A percentile compares a stretch with the other conserved stretches of the same genome.
These are phyloP conservation scores for Imbricaverruca yamaguchii DNA, from an alignment of 2,888 invertebrate genomes.

Conservation along the genomic window DNA sequence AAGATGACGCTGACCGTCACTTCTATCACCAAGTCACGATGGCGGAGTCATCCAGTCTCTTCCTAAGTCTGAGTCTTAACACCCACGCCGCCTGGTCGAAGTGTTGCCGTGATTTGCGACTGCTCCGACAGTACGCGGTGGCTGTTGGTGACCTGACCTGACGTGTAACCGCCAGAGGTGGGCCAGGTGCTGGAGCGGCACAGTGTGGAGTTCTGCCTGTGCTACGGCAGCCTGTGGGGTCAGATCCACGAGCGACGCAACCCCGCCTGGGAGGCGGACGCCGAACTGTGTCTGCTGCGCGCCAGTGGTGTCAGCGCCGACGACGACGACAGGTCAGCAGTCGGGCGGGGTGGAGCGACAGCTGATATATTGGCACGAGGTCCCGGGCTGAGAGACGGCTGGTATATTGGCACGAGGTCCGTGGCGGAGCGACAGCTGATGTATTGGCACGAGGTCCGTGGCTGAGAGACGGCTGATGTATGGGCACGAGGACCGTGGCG, in stretches of 20 bases:
- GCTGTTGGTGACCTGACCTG: background rate
- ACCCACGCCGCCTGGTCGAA: no score
- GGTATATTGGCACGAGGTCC: no score
- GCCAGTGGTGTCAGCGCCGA: conserved; percentile 46
- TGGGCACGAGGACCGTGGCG: background rate
- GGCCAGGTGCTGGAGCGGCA: conserved; percentile 40
- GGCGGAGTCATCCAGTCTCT: no score
- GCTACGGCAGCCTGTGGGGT: conserved; percentile 52
- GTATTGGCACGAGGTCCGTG: no score
- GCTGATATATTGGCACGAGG: no score
- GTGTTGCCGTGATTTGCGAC: no score
- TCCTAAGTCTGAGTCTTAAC: no score
- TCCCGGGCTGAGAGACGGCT: no score
- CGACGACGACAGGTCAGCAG: conserved; percentile 36
- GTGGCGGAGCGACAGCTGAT: background rate
- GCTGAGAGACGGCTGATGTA: no score
- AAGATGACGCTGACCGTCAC: no score
- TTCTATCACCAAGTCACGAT: no score
- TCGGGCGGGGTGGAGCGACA: conserved; percentile 36
- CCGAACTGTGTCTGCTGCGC: conserved; percentile 48
- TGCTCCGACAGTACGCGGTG: background rate
- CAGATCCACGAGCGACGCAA: conserved; percentile 46
- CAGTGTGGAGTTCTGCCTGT: conserved; percentile 48
- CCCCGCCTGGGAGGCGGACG: conserved; percentile 49
- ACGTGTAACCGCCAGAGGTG: conserved; percentile 35